phyloP scores from a whole-genome alignment of 35 echinoderm and acorn worm species.

The Apostichopus californicus region DNA sequence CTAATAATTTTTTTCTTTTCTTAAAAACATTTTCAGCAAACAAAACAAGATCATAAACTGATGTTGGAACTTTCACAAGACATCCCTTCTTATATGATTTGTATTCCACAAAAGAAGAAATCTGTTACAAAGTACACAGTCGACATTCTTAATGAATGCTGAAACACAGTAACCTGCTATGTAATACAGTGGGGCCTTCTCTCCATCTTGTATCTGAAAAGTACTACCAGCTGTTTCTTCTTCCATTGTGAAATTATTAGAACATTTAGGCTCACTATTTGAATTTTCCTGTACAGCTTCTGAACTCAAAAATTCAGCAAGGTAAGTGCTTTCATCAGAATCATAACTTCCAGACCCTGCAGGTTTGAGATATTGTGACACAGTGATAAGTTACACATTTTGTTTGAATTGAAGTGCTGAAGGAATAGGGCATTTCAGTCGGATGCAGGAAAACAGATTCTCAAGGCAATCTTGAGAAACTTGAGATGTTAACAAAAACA shows the following conservation, averaged over 20 bases:
- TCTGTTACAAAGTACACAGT: background rate
- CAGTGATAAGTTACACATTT: background rate
- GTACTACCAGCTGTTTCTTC: background rate
- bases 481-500: background rate
- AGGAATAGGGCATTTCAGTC: background rate
- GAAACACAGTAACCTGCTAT: constrained; percentile 11
- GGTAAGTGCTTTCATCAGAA: constrained; percentile 16
- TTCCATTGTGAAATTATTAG: background rate
- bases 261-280: background rate
- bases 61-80: too few relatives aligned
- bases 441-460: background rate
- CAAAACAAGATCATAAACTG: too few relatives aligned
- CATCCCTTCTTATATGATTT: background rate
- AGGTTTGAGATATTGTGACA: constrained; percentile 25
- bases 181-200: background rate
- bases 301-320: constrained; percentile 13
- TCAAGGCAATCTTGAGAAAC: background rate
- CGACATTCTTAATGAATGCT: background rate
- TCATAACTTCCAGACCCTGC: constrained; percentile 11
- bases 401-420: background rate
- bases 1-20: background rate
- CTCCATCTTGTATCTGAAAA: background rate
- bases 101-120: background rate
- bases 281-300: background rate
- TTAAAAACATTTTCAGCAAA: background rate